Conservation (phyloP, 2,113 vertebrate species). For the Willisornis vidua region DNA sequence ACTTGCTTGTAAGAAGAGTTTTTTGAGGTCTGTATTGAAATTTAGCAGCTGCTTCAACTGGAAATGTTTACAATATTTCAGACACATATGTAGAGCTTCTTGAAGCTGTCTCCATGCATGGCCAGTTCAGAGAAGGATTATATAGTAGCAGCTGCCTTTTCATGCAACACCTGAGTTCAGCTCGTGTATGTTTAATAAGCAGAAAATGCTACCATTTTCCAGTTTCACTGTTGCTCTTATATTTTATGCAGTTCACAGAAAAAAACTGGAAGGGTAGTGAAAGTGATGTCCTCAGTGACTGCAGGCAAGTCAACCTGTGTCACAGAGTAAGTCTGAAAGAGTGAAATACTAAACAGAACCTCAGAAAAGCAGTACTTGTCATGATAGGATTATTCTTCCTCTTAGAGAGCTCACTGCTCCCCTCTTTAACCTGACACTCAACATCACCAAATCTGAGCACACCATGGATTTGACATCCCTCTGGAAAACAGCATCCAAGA, state of each 20-base stretch:
- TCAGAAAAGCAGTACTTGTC: neutral
- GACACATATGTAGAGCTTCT: neutral
- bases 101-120: neutral
- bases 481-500: neutral
- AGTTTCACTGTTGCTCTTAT: neutral
- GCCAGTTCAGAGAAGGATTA: neutral
- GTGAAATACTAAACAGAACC: neutral
- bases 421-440: neutral
- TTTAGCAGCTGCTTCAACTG: neutral
- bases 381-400: neutral
- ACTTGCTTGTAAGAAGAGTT: neutral
- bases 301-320: neutral
- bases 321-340: neutral
- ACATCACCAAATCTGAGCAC: neutral
- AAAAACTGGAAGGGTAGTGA: neutral
- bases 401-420: rapidly evolving
- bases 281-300: neutral
- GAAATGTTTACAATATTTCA: neutral
- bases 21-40: neutral
- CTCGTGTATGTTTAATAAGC: neutral
- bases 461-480: neutral
- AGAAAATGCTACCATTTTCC: neutral
- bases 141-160: neutral
- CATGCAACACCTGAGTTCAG: neutral
- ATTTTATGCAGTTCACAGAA: neutral